These are phyloP conservation scores for Drosophila truncata DNA, from an alignment of 1,140 invertebrate genomes.

Conservation along the genomic window DNA sequence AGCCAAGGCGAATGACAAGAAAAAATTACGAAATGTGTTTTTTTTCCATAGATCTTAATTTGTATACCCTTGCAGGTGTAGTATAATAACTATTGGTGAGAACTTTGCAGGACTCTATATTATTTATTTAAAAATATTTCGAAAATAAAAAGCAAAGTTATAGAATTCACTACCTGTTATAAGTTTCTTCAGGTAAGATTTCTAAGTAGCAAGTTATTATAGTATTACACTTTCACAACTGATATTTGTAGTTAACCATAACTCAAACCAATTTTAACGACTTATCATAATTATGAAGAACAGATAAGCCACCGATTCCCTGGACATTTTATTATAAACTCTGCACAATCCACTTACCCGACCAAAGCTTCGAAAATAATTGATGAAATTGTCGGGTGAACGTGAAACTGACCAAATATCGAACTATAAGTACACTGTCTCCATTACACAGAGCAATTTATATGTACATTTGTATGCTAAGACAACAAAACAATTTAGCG, in stretches of 20 bases:
- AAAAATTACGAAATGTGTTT: constrained; percentile 67
- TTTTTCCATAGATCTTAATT: constrained; percentile 41
- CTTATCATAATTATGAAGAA: constrained; percentile 7
- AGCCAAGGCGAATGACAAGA: constrained; percentile 61
- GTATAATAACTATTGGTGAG: too few species aligned
- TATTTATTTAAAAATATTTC: neutral
- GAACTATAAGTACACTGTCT: constrained; percentile 22
- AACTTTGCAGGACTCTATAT: too few species aligned
- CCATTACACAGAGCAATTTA: constrained; percentile 9
- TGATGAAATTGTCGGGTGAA: constrained; percentile 55
- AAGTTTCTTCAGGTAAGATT: too few species aligned
- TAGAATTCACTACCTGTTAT: too few species aligned
- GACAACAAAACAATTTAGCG: constrained; percentile 81
- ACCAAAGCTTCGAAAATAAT: constrained; percentile 40
- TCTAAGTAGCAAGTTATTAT: too few species aligned
- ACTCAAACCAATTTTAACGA: neutral
- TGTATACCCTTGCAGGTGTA: constrained; percentile 13
- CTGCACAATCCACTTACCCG: constrained; percentile 9
- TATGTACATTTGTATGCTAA: constrained; percentile 32
- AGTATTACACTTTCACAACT: neutral
- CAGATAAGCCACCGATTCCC: constrained; percentile 24
- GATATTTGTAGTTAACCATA: neutral
- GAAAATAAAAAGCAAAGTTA: too few species aligned
- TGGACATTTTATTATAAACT: constrained; percentile 34
- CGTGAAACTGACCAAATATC: constrained; percentile 27